These are phyloP conservation scores for Capitulum mitella DNA, from an alignment of 2,888 invertebrate genomes.

Conservation along the genomic window DNA sequence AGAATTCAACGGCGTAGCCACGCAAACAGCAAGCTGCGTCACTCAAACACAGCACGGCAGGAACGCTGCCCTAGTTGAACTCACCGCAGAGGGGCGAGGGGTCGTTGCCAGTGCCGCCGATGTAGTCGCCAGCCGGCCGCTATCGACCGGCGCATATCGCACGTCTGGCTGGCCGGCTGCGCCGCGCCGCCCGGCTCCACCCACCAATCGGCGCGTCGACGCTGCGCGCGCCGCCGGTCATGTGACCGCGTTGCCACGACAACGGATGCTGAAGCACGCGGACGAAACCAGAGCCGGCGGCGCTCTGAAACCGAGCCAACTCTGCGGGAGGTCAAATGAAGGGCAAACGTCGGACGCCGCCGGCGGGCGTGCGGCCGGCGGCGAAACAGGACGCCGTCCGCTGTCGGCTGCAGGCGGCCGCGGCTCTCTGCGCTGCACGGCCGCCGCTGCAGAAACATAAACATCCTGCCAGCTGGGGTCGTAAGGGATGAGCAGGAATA, in stretches of 20 bases:
- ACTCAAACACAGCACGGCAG: background rate
- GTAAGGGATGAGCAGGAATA: no score
- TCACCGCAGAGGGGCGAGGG: background rate
- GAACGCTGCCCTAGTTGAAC: background rate
- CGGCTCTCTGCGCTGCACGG: no score
- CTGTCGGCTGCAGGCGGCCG: no score
- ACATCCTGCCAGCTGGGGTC: no score
- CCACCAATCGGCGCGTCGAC: background rate
- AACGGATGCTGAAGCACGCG: slow-evolving; percentile 22
- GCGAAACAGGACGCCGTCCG: background rate
- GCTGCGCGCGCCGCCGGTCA: slow-evolving; percentile 8
- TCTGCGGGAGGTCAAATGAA: slow-evolving; percentile 6
- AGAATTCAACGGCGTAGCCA: background rate
- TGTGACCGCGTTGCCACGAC: slow-evolving; percentile 15
- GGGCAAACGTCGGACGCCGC: background rate
- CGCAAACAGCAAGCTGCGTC: background rate
- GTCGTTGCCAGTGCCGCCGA: background rate
- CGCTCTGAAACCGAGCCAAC: slow-evolving; percentile 18
- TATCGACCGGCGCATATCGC: slow-evolving; percentile 11
- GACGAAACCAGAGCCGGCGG: slow-evolving; percentile 12
- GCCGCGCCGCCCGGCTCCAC: background rate
- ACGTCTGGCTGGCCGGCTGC: background rate
- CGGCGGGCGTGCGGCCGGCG: background rate
- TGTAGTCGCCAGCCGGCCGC: background rate
- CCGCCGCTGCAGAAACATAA: no score